Conservation (phyloP, 92 coral and sea anemone species). For the Bergia puertoricense region DNA sequence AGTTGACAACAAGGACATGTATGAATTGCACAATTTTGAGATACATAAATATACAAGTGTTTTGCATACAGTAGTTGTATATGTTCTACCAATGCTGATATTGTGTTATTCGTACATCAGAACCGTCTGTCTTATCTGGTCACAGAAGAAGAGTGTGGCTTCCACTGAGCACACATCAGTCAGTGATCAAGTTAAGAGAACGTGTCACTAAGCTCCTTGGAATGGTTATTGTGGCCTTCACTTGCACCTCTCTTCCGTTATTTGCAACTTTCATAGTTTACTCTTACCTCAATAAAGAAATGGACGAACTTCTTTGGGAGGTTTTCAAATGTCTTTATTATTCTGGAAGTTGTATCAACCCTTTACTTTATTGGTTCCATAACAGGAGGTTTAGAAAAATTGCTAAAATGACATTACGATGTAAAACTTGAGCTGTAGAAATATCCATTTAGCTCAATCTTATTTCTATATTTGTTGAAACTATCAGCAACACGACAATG, state of each 20-base stretch:
- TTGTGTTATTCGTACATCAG: background rate
- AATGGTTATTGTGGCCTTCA: constrained; percentile 5
- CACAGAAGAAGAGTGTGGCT: background rate
- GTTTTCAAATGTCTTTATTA: background rate
- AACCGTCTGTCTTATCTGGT: background rate
- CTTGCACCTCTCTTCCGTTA: background rate
- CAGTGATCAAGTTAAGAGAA: background rate
- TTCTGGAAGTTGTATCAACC: background rate
- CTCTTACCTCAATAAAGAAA: background rate
- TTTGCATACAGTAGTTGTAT: background rate
- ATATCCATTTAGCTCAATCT: too few species aligned
- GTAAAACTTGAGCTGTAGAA: background rate
- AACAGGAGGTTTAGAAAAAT: background rate
- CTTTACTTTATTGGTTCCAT: constrained; percentile 3
- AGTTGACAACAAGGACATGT: background rate
- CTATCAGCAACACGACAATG: too few species aligned
- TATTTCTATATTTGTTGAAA: too few species aligned
- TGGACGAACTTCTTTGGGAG: background rate
- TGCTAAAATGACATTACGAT: background rate
- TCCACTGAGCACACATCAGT: too few species aligned
- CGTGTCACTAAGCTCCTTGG: background rate
- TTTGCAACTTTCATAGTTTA: background rate
- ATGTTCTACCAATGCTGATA: background rate
- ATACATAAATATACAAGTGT: background rate
- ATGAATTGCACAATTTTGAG: background rate